These are phyloP conservation scores for Girardia tigrina DNA, from an alignment of 2,888 invertebrate species.

Conservation along the genomic window DNA sequence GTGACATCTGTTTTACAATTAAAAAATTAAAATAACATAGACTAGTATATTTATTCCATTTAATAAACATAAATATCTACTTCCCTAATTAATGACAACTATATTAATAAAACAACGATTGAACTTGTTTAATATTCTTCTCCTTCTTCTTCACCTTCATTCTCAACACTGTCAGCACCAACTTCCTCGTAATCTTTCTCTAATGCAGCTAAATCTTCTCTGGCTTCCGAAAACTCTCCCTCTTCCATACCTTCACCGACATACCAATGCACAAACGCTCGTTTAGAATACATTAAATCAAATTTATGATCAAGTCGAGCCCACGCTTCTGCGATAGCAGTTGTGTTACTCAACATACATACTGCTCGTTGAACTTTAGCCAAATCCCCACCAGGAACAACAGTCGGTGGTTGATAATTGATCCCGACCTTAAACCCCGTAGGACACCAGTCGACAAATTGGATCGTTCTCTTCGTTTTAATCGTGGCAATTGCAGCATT, in stretches of 20 bases:
- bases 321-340: slow-evolving; percentile 52
- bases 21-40: no score
- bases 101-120: no score
- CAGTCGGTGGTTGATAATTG: slow-evolving; percentile 53
- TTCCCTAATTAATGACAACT: no score
- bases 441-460: slow-evolving; percentile 69
- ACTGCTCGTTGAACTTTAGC: slow-evolving; percentile 53
- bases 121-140: no score
- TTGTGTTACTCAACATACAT: slow-evolving; percentile 52
- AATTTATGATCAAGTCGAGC: slow-evolving; percentile 45
- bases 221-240: slow-evolving; percentile 75
- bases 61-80: no score
- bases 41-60: no score
- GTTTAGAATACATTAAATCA: slow-evolving; percentile 42
- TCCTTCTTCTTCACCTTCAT: slow-evolving; percentile 38
- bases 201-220: slow-evolving; percentile 62
- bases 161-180: slow-evolving; percentile 51
- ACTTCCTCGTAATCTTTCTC: slow-evolving; percentile 52
- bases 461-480: slow-evolving; percentile 70
- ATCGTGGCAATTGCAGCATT: slow-evolving; percentile 57
- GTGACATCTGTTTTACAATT: no score
- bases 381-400: slow-evolving; percentile 61
- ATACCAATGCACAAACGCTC: slow-evolving; percentile 49
- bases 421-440: slow-evolving; percentile 60
- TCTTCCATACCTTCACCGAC: slow-evolving; percentile 53